Evolutionary conservation across 1,140 invertebrate species (phyloP).

Genomic region (Leguminivora glycinivorella): DNA sequence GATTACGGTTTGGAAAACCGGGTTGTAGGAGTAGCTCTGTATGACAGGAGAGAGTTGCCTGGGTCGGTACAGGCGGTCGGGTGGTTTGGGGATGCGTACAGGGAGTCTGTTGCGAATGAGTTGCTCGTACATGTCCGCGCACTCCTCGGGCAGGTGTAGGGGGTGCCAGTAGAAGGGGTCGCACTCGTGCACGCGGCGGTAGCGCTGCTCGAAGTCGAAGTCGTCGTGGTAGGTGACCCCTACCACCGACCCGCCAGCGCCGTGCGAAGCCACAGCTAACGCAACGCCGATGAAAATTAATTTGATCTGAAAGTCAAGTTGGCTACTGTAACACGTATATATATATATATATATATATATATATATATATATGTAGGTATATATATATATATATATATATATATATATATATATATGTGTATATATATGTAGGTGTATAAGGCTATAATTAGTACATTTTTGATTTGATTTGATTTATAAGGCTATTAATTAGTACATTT

Average conservation of each 20-base stretch:
- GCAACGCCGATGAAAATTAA: background rate
- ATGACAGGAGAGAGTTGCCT: background rate
- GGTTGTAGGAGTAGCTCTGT: background rate
- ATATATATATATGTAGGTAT: too few species aligned
- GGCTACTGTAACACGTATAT: too few species aligned
- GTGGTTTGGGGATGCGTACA: background rate
- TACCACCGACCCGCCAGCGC: slow-evolving; percentile 45
- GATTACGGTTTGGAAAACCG: slow-evolving; percentile 24
- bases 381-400: too few species aligned
- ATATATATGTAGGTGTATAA: too few species aligned
- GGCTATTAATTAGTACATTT: too few species aligned
- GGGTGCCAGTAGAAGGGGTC: slow-evolving; percentile 66
- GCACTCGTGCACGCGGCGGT: slow-evolving; percentile 59
- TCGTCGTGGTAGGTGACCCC: slow-evolving; percentile 67
- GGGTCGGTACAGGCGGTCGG: background rate
- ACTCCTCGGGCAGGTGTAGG: slow-evolving; percentile 60
- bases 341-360: too few species aligned
- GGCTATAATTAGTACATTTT: too few species aligned
- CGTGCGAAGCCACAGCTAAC: background rate
- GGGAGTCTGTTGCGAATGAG: slow-evolving; percentile 42
- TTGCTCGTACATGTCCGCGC: slow-evolving; percentile 53
- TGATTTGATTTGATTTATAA: too few species aligned
- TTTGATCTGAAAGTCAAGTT: background rate
- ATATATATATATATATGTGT: too few species aligned
- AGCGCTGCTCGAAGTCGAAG: slow-evolving; percentile 62